Evolutionary conservation across 1,140 invertebrate species (phyloP).

Genomic region (Drosophila takahashii): DNA sequence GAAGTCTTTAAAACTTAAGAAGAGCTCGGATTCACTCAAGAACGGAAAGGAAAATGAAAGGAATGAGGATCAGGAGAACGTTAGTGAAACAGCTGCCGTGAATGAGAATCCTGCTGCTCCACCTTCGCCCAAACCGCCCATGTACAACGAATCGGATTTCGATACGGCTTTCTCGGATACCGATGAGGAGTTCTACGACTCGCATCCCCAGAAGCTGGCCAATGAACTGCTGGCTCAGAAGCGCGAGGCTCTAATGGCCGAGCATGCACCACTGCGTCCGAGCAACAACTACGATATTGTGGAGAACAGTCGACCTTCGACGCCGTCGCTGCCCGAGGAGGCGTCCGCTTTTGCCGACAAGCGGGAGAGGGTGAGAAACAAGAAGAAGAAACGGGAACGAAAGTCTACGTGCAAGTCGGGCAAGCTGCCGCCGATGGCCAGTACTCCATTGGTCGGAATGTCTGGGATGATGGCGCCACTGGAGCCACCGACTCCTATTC

Average conservation of each 20-base stretch:
- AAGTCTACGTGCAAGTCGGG: slow-evolving; percentile 81
- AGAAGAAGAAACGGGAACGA: slow-evolving; percentile 88
- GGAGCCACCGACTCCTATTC: slow-evolving; percentile 6
- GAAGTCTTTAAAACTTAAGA: slow-evolving; percentile 47
- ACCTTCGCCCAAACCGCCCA: slow-evolving; percentile 45
- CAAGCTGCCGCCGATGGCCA: slow-evolving; percentile 27
- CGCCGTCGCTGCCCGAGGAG: slow-evolving; percentile 85
- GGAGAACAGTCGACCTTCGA: slow-evolving; percentile 87
- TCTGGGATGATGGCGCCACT: slow-evolving; percentile 14
- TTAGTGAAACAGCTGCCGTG: slow-evolving; percentile 43
- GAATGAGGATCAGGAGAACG: slow-evolving; percentile 32
- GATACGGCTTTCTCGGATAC: slow-evolving; percentile 93
- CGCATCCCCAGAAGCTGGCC: slow-evolving; percentile 90
- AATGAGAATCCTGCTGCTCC: slow-evolving; percentile 31
- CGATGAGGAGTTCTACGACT: slow-evolving; percentile 94
- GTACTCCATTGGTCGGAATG: slow-evolving; percentile 1
- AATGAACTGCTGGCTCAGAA: slow-evolving; percentile 90
- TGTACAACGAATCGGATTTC: slow-evolving; percentile 89
- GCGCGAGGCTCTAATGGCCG: slow-evolving; percentile 88
- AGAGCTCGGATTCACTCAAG: slow-evolving; percentile 37
- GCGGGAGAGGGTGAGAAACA: slow-evolving; percentile 85
- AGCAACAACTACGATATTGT: slow-evolving; percentile 87
- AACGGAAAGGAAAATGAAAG: slow-evolving; percentile 1
- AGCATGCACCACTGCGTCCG: slow-evolving; percentile 87
- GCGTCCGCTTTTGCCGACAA: slow-evolving; percentile 79